Evolutionary conservation across 2,797 vertebrate genomes (phyloP), one percentile per base, ranked within the genome.

Genomic region (Squalus acanthias): DNA sequence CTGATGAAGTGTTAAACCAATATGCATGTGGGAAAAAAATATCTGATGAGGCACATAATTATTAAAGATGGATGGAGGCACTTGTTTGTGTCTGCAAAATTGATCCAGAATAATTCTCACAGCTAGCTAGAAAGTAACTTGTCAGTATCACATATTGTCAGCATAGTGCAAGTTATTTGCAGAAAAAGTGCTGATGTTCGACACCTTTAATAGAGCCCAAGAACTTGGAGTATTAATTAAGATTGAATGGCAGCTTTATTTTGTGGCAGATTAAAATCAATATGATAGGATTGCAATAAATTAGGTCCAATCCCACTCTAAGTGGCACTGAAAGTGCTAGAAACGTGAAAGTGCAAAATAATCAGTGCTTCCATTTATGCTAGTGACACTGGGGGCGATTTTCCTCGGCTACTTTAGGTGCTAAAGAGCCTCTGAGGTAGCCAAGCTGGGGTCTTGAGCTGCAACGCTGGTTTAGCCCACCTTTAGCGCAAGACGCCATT

Each of bases 281-380:
- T 29, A 1, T 72, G 67, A 72, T 46, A 70, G 46, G 67, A 72
- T 33, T 72, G 24, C 93, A 29, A 46, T 72, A 50, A 70, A 26
- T 70, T 6, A 95, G 7, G 24, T 72, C 26, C 69, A 53, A 72
- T 26, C 13, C 4, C 46, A 95, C 46, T 70, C 67, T 46, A 13
- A 46, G 39, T 95, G 46, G 92, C n/a, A 94, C n/a, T 69, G 20
- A 70, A 94, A 94, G n/a, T 69, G 65, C 91, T 69, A 69, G 67
- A 69, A 94, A 69, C 22, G 29, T 89, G 10, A 29, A 60, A 46
- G 63, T 46, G 39, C 2, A 70, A 67, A 94, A 69, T 67, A n/a
- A 20, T 67, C 5, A 65, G 20, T 93, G 63, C 7, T 67, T 67
- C 63, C 63, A 46, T 67, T 67, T 60, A 53, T 26, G 9, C 9